Base-by-base conservation (phyloP, 2,113 vertebrate genomes). In the Corythornis vintsioides region DNA sequence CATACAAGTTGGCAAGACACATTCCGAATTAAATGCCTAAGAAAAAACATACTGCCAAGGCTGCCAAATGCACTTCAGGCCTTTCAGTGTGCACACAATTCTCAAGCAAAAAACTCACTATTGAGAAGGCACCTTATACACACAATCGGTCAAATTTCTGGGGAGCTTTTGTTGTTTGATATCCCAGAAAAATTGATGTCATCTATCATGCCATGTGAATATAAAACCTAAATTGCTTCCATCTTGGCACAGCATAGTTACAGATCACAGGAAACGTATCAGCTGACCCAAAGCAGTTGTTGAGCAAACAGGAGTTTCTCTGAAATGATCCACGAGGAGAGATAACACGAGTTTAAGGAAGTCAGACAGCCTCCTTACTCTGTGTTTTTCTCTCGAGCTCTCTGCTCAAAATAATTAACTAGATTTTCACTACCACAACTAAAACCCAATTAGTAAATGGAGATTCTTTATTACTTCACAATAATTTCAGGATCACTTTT, bases 241-340 rank as follows among this genome's bases (percentile, higher is more conserved):
- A 89, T 38, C 50, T 80, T 86, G 79, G 75, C 60, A 43, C 38
- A 86, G 33, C 40, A 40, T 7, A 15, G 0, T 64, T 80, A 56
- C 35, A 94, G 42, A 77, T 55, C 12, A 2, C 47, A 85, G 56
- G 31, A 90, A 91, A 67, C 31, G 66, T 50, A 66, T 12, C 60
- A 74, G 70, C 29, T 71, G 69, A 73, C 64, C 40, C 90, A 59
- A 59, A 92, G 65, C 52, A 83, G 38, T 56, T 95, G n/a, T 63
- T 86, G 61, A 80, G 72, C 64, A 90, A 89, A 85, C 18, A 91
- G 52, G 52, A 64, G 45, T 71, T 89, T 89, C 72, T 92, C 25
- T 83, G 75, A 75, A 94, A 83, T 40, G 43, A 83, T 61, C 52
- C 79, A 83, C 40, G 25, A 43, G n/a, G 25, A 65, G 40, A 0